A percentile compares a stretch with the other conserved stretches of the same genome.
phyloP scores from a whole-genome alignment of 2,797 vertebrate genomes.

The Amblyopsis hoosieri region DNA sequence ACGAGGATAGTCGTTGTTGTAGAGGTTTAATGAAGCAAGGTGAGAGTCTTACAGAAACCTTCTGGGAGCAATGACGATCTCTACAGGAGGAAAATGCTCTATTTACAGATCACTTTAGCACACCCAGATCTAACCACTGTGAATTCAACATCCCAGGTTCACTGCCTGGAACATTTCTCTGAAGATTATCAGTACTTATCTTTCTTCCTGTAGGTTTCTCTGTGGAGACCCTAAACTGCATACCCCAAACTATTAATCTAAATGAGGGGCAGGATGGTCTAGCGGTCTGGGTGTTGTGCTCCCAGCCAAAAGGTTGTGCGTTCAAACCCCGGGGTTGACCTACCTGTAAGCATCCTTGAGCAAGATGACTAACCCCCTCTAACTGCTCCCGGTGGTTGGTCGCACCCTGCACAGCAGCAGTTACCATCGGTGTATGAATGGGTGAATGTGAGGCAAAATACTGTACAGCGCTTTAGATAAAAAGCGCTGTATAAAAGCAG shows the following conservation, averaged over 20 bases:
- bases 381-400: no score
- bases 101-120: not conserved
- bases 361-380: no score
- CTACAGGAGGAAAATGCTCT: conserved; percentile 2
- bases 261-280: no score
- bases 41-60: not conserved
- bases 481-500: no score
- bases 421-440: no score
- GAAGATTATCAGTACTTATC: conserved; percentile 21
- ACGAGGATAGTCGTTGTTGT: not conserved
- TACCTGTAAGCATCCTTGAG: no score
- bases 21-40: conserved; percentile 20
- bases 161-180: not conserved
- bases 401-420: no score
- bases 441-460: no score
- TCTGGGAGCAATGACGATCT: conserved; percentile 1
- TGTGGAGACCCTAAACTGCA: not conserved
- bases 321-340: no score
- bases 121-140: conserved; percentile 1
- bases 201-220: conserved; percentile 43
- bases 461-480: no score
- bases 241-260: not conserved
- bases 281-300: no score
- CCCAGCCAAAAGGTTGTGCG: no score
- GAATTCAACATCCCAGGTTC: conserved; percentile 11